Base-by-base conservation (phyloP, 2,797 vertebrate species). In the Rachycentron canadum region DNA sequence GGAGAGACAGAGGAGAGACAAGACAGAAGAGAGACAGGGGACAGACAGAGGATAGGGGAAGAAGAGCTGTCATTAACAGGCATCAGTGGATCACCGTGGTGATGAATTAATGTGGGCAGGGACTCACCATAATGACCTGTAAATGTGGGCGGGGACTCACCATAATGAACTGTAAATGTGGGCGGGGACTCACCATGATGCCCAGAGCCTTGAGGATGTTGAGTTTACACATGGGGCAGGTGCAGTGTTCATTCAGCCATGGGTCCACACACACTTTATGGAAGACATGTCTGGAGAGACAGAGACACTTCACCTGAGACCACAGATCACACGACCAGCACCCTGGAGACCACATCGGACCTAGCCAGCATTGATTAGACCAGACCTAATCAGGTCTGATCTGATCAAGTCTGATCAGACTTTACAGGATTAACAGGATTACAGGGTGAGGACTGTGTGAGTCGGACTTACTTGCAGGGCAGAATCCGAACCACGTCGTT, bases 181-280 rank as follows among this genome's bases (percentile, higher is more conserved):
- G 41, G 23, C 3, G 1, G 28, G 4, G 45, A 88, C 97, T 95
- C 93, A 99, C 97, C 96, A 96, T 96, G 89, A 99, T 97, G 88
- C 98, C 98, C 13, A 99, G 94, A 28, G 98, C 98, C 93, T 99
- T 99, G 83, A 99, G 95, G 93, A 99, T 99, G 90, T 99, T 99
- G 79, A 99, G 95, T 91, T 99, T 99, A 92, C 98, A 99, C 97
- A 99, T 99, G 17, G 98, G 98, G 82, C 98, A 99, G 3, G 98
- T 99, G 88, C 97, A 98, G 81, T 99, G 98, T 76, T 99, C 98
- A 69, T 97, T 98, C 63, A 99, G 95, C 98, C 98, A 99, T 0
- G 98, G 98, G 85, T 99, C 98, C 90, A 99, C 98, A 65, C 98
- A 99, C 83, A 96, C 92, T 92, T 99, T 99, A 94, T 99, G 98